Evolutionary conservation across 1,140 invertebrate genomes (phyloP).

Genomic region (Brachionus rotundiformis): DNA sequence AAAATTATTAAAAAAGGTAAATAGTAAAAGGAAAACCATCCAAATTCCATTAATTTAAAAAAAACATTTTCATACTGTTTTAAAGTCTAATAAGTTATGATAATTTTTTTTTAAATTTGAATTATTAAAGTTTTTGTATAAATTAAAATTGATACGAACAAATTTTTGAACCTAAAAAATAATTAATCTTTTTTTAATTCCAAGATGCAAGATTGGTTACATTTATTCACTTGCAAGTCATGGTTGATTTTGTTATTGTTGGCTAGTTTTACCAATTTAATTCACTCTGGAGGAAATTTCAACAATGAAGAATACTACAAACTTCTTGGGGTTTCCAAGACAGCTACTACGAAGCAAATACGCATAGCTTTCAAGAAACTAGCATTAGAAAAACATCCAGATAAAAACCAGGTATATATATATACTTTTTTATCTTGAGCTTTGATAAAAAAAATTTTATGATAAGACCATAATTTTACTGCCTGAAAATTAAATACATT

Average conservation of each 20-base stretch:
- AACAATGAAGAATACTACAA: constrained; percentile 69
- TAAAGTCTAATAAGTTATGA: constrained; percentile 9
- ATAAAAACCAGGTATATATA: constrained; percentile 72
- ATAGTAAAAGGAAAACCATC: too few species aligned
- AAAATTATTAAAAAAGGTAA: too few species aligned
- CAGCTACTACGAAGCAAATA: constrained; percentile 75
- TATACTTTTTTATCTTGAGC: not conserved
- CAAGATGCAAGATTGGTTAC: constrained; percentile 9
- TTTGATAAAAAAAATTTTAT: not conserved
- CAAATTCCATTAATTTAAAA: not conserved
- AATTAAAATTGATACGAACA: too few species aligned
- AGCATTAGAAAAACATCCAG: constrained; percentile 77
- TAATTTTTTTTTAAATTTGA: constrained; percentile 22
- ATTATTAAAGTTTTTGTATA: too few species aligned
- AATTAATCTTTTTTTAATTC: not conserved
- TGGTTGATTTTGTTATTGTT: not conserved
- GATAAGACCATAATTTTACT: constrained; percentile 53
- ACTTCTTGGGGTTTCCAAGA: constrained; percentile 71
- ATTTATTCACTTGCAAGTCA: not conserved
- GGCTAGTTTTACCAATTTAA: not conserved
- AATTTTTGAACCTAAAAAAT: too few species aligned
- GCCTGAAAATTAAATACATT: constrained; percentile 62
- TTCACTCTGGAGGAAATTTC: not conserved
- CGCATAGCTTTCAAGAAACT: constrained; percentile 79
- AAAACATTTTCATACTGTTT: not conserved